Evolutionary conservation across 2,797 vertebrate species (phyloP), one percentile per base, ranked within the genome.

Genomic region (Danio albolineatus): DNA sequence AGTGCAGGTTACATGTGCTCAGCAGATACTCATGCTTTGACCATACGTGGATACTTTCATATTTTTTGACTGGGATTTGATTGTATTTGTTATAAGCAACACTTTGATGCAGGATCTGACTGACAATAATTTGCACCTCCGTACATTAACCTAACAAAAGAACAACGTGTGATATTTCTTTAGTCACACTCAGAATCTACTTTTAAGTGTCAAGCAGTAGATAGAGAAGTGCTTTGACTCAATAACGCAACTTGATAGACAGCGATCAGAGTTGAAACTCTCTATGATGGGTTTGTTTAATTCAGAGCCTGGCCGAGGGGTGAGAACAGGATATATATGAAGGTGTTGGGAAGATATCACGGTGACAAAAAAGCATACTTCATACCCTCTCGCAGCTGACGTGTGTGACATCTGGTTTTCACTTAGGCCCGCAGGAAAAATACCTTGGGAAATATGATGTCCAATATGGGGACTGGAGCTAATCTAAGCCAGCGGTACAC

Each of bases 391-490:
- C 84, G 83, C 78, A 81, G 82, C 80, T 89, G 85, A 89, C 86
- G 84, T 86, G 81, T 83, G 86, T 88, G 86, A 88, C 88, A 87
- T 88, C 85, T 89, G 87, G 83, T 87, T 86, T 89, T 89, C 87
- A 87, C 85, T 86, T 82, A 86, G 86, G 83, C 86, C 62, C 80
- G 77, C 83, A 60, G 83, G 83, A 84, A 88, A 89, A 89, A 89
- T 86, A 88, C 86, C 89, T 83, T 85, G 86, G 89, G 87, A 89
- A 89, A 89, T 89, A 88, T 88, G 86, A 89, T 86, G 88, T 88
- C 85, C 87, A 88, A 89, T 87, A 88, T 87, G 71, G 77, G 84
- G 84, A 86, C 87, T 84, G 80, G 85, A 88, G 87, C 87, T 88
- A 87, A 88, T 89, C 87, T 88, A 85, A 88, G 84, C 84, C 86